Evolutionary conservation across 1,140 invertebrate species (phyloP), one percentile per base, ranked within the genome.

Genomic region (Heliconius melpomene): DNA sequence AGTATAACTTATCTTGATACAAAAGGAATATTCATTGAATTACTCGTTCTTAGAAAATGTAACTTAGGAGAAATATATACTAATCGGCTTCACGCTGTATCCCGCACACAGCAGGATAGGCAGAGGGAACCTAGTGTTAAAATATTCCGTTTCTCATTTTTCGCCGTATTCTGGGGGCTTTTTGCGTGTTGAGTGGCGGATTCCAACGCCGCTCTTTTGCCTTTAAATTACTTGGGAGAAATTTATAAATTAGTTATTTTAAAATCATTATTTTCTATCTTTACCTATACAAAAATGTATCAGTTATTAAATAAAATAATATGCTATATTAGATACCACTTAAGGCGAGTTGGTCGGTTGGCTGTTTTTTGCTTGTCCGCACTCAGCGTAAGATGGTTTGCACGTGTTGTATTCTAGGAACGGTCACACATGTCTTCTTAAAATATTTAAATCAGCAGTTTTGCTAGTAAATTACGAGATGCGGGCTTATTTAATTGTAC

Each of bases 351-450:
- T 18, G 32, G 71, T 84, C 77, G 71, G 16, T 38, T 38, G 13
- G 71, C 32, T 75, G 83, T 87, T 89, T 91, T 93, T 92, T 93
- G 87, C 83, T 38, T 40, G 77, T 52, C 72, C 79, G 75, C 75
- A 72, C 60, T 52, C 71, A 74, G 74, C 75, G 70, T 85, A 91
- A 91, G 88, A 92, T 91, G 90, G 75, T 80, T 72, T 79, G 78
- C 91, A 91, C 87, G 87, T 92, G 89, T 90, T 74, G 83, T 88
- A 86, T 91, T 93, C 90, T 90, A 91, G 88, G 92, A 93, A 92
- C 73, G 81, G 78, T 84, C 85, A 79, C 89, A 90, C 85, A 89
- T 89, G 88, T 84, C 83, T 81, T 74, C 73, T 66, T 72, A 83
- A 77, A 81, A 79, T 81, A 74, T 79, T 76, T 78, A 79, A 80